A percentile compares a stretch with the other conserved stretches of the same genome.
These are phyloP conservation scores for Origma solitaria DNA, from an alignment of 2,113 vertebrate genomes.

Conservation along the genomic window DNA sequence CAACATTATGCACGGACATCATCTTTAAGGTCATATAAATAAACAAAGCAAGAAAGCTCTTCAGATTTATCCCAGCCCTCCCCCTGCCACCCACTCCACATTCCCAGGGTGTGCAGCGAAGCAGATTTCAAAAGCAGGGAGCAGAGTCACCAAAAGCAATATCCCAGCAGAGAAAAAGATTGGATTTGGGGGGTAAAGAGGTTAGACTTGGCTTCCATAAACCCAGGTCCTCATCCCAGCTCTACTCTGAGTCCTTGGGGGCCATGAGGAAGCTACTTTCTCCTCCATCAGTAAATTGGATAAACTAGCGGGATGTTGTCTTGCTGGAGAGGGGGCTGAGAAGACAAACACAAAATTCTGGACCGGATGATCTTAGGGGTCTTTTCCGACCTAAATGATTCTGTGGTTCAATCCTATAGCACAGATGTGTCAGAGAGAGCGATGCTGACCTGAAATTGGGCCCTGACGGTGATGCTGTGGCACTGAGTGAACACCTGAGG, in stretches of 20 bases:
- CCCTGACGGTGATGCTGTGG: background rate
- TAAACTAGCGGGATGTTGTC: background rate
- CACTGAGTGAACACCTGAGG: background rate
- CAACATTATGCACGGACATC: background rate
- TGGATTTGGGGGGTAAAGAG: background rate
- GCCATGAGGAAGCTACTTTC: background rate
- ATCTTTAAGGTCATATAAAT: constrained; percentile 47
- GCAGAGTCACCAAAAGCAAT: background rate
- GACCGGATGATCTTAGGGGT: background rate
- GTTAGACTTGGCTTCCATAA: background rate
- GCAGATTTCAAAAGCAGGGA: background rate
- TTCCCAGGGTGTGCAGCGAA: background rate
- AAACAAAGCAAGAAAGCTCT: constrained; percentile 18
- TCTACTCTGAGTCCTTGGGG: background rate
- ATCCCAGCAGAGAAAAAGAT: background rate
- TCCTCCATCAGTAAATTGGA: background rate
- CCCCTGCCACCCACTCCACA: rapidly evolving
- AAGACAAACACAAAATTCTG: background rate
- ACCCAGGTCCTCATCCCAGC: background rate
- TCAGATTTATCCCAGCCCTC: background rate
- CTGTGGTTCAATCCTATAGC: background rate
- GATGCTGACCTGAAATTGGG: background rate
- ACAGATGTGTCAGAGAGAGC: background rate
- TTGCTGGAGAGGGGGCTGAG: background rate
- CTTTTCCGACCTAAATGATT: background rate